These are phyloP conservation scores for Tetragonula carbonaria DNA, from an alignment of 2,888 invertebrate species.

Conservation along the genomic window DNA sequence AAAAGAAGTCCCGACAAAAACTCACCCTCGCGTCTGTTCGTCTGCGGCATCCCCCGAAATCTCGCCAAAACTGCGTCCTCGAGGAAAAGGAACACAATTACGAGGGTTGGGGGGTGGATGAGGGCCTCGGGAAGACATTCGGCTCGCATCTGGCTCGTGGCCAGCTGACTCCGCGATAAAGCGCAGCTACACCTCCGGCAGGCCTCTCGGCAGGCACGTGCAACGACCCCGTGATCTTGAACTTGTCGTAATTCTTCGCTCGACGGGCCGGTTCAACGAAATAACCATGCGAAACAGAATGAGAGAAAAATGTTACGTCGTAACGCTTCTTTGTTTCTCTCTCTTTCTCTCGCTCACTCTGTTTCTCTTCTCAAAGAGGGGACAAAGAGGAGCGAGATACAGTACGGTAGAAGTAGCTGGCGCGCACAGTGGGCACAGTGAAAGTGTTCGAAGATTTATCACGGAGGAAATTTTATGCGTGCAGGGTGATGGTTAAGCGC, in stretches of 20 bases:
- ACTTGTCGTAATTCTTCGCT: conserved; percentile 52
- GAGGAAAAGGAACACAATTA: conserved; percentile 15
- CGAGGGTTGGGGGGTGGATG: not conserved
- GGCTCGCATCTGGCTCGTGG: conserved; percentile 53
- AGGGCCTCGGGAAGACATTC: conserved; percentile 21
- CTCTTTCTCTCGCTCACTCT: too few relatives aligned
- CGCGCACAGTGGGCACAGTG: too few relatives aligned
- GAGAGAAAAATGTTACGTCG: not conserved
- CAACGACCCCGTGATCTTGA: conserved; percentile 61
- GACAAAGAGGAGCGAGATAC: too few relatives aligned
- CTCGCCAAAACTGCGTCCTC: not conserved
- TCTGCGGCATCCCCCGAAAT: not conserved
- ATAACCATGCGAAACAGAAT: conserved; percentile 66
- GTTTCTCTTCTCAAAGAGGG: too few relatives aligned
- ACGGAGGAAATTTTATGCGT: too few relatives aligned
- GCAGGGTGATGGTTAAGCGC: too few relatives aligned
- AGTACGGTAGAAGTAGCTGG: too few relatives aligned
- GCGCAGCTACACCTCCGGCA: conserved; percentile 43
- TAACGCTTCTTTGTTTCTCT: too few relatives aligned
- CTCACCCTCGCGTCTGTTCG: not conserved
- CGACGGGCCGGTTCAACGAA: conserved; percentile 70
- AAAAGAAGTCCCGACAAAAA: not conserved
- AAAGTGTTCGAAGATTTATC: too few relatives aligned
- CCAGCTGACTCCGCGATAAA: conserved; percentile 65
- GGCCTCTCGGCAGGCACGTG: conserved; percentile 31